Percentiles rank a stretch among this genome's conserved stretches.
Evolutionary conservation across 2,797 vertebrate species (phyloP).

Genomic region (Labeo calbasu): DNA sequence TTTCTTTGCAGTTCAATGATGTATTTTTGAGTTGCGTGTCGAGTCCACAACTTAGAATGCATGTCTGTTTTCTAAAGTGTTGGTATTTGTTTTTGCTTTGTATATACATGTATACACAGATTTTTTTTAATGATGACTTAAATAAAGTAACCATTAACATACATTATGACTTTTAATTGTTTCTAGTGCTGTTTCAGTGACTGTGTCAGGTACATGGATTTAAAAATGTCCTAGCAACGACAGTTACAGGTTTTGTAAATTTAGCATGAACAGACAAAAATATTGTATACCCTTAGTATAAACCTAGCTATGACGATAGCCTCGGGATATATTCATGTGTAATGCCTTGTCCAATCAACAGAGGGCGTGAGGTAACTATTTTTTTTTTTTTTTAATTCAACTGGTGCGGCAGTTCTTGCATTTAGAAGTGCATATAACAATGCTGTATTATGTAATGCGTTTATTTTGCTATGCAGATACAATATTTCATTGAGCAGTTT

Average conservation of each 20-base stretch:
- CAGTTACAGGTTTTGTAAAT: background rate
- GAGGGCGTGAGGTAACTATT: background rate
- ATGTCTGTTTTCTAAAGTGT: background rate
- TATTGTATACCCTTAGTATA: background rate
- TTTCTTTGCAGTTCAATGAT: background rate
- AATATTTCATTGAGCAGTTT: background rate
- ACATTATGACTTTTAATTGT: background rate
- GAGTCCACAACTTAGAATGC: background rate
- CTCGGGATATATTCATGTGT: background rate
- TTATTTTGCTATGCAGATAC: background rate
- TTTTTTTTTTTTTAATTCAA: background rate
- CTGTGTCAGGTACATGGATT: background rate
- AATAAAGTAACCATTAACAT: background rate
- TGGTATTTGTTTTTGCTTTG: background rate
- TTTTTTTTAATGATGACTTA: background rate
- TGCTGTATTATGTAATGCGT: background rate
- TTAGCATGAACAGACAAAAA: background rate
- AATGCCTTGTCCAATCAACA: background rate
- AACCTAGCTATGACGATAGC: background rate
- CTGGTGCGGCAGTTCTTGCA: background rate
- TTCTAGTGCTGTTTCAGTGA: background rate
- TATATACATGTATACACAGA: background rate
- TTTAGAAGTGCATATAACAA: background rate
- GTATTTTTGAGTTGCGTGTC: background rate
- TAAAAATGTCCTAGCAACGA: background rate